These are phyloP conservation scores for Empidonax alnorum DNA, from an alignment of 2,113 vertebrate genomes.

Conservation along the genomic window DNA sequence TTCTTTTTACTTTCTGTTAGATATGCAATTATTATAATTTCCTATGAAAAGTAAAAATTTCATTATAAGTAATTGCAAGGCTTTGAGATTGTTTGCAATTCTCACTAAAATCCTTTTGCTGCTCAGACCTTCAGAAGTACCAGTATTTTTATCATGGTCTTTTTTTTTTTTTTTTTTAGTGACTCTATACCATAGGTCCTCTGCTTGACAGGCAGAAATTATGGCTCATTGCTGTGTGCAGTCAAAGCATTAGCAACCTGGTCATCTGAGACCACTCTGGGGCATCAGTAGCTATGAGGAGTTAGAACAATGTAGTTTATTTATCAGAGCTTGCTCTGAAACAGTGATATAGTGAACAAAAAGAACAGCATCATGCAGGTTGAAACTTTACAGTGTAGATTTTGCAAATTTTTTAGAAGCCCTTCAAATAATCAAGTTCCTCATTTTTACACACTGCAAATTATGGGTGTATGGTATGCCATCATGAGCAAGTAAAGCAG, in stretches of 20 bases:
- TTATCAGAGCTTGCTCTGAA: neutral
- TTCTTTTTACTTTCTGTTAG: neutral
- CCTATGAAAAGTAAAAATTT: neutral
- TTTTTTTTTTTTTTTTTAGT: neutral
- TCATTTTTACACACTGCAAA: neutral
- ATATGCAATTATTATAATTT: neutral
- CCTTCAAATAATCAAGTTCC: neutral
- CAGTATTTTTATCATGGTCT: neutral
- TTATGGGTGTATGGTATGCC: neutral
- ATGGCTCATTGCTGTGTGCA: neutral
- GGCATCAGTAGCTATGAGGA: neutral
- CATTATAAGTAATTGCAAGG: neutral
- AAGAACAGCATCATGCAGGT: neutral
- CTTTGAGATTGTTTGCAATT: neutral
- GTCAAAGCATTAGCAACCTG: neutral
- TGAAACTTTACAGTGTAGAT: neutral
- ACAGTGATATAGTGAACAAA: neutral
- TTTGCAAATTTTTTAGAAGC: neutral
- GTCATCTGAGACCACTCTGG: neutral
- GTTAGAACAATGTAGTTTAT: neutral
- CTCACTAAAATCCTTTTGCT: neutral
- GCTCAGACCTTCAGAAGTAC: neutral
- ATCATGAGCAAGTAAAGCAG: neutral
- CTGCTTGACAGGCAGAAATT: neutral
- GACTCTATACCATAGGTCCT: neutral